Conservation (phyloP, 2,888 invertebrate species). For the Plebejus argus region DNA sequence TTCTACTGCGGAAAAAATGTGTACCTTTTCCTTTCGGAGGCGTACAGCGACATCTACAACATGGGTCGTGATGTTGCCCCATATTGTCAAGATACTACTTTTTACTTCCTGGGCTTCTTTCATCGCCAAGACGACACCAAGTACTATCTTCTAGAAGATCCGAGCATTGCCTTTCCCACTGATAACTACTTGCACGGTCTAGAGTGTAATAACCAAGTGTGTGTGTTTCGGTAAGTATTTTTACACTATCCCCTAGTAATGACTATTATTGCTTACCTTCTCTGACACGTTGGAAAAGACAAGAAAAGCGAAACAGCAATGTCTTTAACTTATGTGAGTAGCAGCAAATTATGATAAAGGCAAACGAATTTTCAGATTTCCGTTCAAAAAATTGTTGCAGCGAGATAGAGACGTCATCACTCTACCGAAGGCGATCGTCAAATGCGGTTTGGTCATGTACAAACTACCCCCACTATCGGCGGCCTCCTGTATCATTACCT, state of each 20-base stretch:
- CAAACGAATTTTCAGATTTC: slow-evolving; percentile 55
- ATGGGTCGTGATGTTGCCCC: slow-evolving; percentile 68
- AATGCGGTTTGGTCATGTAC: slow-evolving; percentile 72
- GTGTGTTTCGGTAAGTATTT: slow-evolving; percentile 62
- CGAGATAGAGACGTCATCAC: slow-evolving; percentile 59
- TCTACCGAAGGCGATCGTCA: slow-evolving; percentile 72
- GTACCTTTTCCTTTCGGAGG: slow-evolving; percentile 68
- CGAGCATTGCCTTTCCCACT: slow-evolving; percentile 67
- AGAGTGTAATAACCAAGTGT: slow-evolving; percentile 68
- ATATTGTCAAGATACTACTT: slow-evolving; percentile 68
- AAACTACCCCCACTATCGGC: slow-evolving; percentile 72
- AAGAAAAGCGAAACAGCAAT: too few species aligned
- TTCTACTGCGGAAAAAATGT: slow-evolving; percentile 75
- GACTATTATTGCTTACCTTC: background rate
- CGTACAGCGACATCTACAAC: slow-evolving; percentile 71
- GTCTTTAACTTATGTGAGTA: background rate
- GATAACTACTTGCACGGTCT: slow-evolving; percentile 71
- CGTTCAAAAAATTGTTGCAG: slow-evolving; percentile 68
- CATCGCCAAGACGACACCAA: slow-evolving; percentile 69
- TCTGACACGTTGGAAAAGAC: too few species aligned
- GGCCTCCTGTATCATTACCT: slow-evolving; percentile 68
- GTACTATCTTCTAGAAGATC: slow-evolving; percentile 70
- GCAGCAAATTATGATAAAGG: background rate
- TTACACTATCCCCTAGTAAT: background rate
- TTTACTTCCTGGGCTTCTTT: slow-evolving; percentile 70